Evolutionary conservation across 2,113 vertebrate species (phyloP).

Genomic region (Thamnaconus septentrionalis): DNA sequence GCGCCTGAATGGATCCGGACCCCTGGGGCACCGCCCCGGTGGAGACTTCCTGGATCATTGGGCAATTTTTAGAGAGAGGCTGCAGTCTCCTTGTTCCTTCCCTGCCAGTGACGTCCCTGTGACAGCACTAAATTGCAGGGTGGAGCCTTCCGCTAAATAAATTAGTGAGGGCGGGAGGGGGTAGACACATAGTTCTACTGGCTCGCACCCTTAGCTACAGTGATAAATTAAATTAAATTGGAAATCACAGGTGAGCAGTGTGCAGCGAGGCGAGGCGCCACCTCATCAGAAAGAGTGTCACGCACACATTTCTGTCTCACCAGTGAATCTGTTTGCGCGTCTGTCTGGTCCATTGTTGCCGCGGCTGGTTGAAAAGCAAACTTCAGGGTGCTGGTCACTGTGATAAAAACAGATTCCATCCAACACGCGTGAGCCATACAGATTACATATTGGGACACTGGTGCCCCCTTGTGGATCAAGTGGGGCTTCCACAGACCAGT

Average conservation of each 20-base stretch:
- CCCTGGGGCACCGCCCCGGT: conserved; percentile 6
- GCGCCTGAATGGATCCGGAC: conserved; percentile 22
- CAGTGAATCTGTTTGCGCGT: conserved; percentile 37
- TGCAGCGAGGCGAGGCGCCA: conserved; percentile 42
- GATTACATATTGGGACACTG: conserved; percentile 35
- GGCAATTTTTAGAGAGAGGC: conserved; percentile 26
- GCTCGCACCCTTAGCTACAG: conserved; percentile 32
- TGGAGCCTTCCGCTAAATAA: conserved; percentile 40
- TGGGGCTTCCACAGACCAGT: too few relatives aligned
- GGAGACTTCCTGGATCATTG: conserved; percentile 11
- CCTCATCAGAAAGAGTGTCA: conserved; percentile 50
- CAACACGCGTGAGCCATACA: conserved; percentile 21
- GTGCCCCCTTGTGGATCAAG: conserved; percentile 61
- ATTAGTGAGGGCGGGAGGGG: conserved; percentile 39
- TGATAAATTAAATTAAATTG: conserved; percentile 61
- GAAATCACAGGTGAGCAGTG: conserved; percentile 61
- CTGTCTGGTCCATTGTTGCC: conserved; percentile 10
- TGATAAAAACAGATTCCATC: conserved; percentile 32
- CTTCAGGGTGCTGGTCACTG: conserved; percentile 17
- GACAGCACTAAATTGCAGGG: conserved; percentile 35
- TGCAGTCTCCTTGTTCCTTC: conserved; percentile 14
- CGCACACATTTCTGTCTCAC: conserved; percentile 30
- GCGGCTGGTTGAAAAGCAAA: conserved; percentile 16
- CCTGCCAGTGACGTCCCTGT: conserved; percentile 5
- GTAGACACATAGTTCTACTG: conserved; percentile 40